These are phyloP conservation scores for Chaenodraco wilsoni DNA, from an alignment of 2,797 vertebrate species.

Conservation along the genomic window DNA sequence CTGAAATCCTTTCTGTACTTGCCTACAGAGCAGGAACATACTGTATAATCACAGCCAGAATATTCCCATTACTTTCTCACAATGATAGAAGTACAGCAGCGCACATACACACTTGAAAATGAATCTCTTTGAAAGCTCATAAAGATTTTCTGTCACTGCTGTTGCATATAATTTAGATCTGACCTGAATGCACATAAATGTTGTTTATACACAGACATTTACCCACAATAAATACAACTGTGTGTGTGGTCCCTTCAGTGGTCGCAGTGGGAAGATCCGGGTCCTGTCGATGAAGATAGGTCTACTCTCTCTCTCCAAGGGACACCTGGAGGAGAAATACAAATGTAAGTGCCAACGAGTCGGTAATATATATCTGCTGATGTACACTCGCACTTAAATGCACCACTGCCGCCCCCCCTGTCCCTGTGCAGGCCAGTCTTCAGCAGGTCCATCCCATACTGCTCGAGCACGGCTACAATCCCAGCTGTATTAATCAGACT, in stretches of 20 bases:
- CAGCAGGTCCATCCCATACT: constrained; percentile 23
- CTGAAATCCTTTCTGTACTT: constrained; percentile 17
- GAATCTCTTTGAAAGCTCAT: constrained; percentile 5
- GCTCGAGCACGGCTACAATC: constrained; percentile 36
- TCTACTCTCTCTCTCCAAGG: constrained; percentile 95
- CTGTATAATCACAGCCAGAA: constrained; percentile 1
- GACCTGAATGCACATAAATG: constrained; percentile 3
- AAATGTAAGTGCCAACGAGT: constrained; percentile 87
- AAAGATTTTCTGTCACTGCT: constrained; percentile 49
- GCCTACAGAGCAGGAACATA: background rate
- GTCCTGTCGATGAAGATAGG: constrained; percentile 97
- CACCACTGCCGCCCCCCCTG: background rate
- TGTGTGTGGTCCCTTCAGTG: constrained; percentile 76
- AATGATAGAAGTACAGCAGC: background rate
- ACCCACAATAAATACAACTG: constrained; percentile 17
- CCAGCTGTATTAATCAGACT: constrained; percentile 70
- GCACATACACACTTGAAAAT: constrained; percentile 7
- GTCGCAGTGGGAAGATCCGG: constrained; percentile 95
- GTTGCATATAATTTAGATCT: constrained; percentile 30
- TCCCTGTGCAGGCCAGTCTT: background rate
- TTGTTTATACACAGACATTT: constrained; percentile 23
- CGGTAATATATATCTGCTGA: constrained; percentile 16
- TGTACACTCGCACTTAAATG: constrained; percentile 18
- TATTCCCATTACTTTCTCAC: background rate
- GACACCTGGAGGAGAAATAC: constrained; percentile 97